Conservation (phyloP, 2,113 vertebrate genomes). For the Alouatta palliata region DNA sequence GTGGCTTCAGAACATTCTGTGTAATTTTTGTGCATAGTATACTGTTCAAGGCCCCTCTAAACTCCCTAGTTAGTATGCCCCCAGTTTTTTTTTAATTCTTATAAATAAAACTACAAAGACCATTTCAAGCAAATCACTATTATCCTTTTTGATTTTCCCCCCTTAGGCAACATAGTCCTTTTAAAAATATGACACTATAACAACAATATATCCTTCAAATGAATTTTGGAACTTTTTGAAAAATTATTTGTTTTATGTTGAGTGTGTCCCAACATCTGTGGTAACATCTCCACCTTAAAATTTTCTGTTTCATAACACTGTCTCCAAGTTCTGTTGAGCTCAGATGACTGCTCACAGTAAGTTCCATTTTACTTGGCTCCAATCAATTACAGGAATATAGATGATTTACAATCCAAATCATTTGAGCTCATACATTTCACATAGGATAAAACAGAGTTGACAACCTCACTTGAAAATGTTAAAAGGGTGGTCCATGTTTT, state of each 20-base stretch:
- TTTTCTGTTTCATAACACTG: constrained; percentile 55
- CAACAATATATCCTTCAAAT: constrained; percentile 2
- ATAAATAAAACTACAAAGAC: constrained; percentile 43
- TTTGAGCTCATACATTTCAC: constrained; percentile 75
- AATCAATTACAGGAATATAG: constrained; percentile 70
- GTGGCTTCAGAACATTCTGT: constrained; percentile 18
- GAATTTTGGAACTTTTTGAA: neutral
- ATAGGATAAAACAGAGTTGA: constrained; percentile 69
- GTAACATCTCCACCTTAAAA: constrained; percentile 41
- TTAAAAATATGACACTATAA: neutral
- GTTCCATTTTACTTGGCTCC: constrained; percentile 67
- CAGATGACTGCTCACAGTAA: constrained; percentile 67
- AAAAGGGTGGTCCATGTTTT: constrained; percentile 73
- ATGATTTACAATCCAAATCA: constrained; percentile 77
- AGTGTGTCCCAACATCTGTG: constrained; percentile 30
- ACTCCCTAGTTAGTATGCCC: neutral
- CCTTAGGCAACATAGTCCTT: neutral
- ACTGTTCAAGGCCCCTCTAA: constrained; percentile 17
- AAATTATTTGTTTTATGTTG: constrained; percentile 49
- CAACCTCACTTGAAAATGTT: constrained; percentile 78
- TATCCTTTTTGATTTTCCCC: neutral
- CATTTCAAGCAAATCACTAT: neutral
- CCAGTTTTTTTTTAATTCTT: constrained; percentile 3
- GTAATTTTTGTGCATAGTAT: neutral
- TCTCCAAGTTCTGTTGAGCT: constrained; percentile 54